A percentile compares a stretch with the other conserved stretches of the same genome.
These are phyloP conservation scores for Caenorhabditis latens DNA, from an alignment of 1,140 invertebrate species.

Conservation along the genomic window DNA sequence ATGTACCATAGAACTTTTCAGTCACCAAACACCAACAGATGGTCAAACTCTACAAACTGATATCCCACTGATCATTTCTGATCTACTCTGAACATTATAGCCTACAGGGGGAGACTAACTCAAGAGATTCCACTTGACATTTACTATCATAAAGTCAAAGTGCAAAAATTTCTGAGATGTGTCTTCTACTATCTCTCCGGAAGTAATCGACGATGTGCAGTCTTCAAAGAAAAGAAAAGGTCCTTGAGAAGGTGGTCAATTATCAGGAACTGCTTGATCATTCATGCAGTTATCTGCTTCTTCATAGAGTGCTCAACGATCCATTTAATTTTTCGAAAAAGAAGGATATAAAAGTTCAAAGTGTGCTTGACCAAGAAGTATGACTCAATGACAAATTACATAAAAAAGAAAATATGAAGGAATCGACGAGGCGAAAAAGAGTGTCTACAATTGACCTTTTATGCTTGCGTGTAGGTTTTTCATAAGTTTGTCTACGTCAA, in stretches of 20 bases:
- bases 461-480: neutral
- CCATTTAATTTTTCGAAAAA: neutral
- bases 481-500: slow-evolving; percentile 9
- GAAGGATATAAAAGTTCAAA: slow-evolving; percentile 1
- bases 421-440: slow-evolving; percentile 3
- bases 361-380: neutral
- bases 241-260: slow-evolving; percentile 5
- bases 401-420: neutral
- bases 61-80: too few relatives aligned
- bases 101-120: too few relatives aligned
- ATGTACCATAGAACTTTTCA: too few relatives aligned
- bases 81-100: too few relatives aligned
- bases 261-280: slow-evolving; percentile 11
- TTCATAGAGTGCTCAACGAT: slow-evolving; percentile 1
- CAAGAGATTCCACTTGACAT: neutral
- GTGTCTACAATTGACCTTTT: slow-evolving; percentile 19
- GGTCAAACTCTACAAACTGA: too few relatives aligned
- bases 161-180: neutral
- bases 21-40: too few relatives aligned
- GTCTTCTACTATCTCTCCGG: neutral
- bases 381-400: slow-evolving; percentile 12
- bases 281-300: neutral
- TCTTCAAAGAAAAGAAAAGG: neutral
- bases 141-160: neutral
- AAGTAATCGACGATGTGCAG: neutral